Base-by-base conservation (phyloP, 2,888 invertebrate species). In the Buathra laborator region DNA sequence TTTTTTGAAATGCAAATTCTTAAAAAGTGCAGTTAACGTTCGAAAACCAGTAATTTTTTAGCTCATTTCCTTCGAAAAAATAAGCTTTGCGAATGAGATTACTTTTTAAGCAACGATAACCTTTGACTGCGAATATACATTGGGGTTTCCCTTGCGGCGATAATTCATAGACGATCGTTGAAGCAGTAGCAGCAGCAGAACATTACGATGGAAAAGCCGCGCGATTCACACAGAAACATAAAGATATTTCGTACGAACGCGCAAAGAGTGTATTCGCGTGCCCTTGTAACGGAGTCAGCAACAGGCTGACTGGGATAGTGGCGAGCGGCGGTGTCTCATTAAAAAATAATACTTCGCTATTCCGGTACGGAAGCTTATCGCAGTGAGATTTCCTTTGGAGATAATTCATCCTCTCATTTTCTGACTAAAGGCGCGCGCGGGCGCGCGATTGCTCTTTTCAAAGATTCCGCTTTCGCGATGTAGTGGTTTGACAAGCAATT, bases 261-360 rank as follows among this genome's bases (percentile, higher is more conserved):
- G 37, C 10, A 72, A 19, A 75, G 44, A 78, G 44, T 51, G 48
- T 71, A 37, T 62, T 24, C 19, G 32, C 19, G 32, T 29, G 70
- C 64, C 64, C 71, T 79, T 72, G 66, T 53, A 66, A 79, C 46
- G 7, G 43, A 56, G 66, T 66, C 66, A 80, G 72, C 80, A 80
- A 80, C 80, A 80, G 80, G 80, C 72, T 80, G 37, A 67, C 66
- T 72, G 72, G 37, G 16, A 66, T 72, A 72, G 56, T 66, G 66
- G 2, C 59, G 16, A 62, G 32, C 24, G 44, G 32, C 24, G 44
- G 44, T 12, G 24, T 66, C 51, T 66, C 62, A 66, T 64, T 66
- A 66, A 72, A 72, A 72, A 79, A 79, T 66, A 79, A 79, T 51
- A 67, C n/a, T 19, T 16, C 24, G 24, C 32, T 29, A 62, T 24